Evolutionary conservation across 2,797 vertebrate species (phyloP).

Genomic region (Babyrousa celebensis): DNA sequence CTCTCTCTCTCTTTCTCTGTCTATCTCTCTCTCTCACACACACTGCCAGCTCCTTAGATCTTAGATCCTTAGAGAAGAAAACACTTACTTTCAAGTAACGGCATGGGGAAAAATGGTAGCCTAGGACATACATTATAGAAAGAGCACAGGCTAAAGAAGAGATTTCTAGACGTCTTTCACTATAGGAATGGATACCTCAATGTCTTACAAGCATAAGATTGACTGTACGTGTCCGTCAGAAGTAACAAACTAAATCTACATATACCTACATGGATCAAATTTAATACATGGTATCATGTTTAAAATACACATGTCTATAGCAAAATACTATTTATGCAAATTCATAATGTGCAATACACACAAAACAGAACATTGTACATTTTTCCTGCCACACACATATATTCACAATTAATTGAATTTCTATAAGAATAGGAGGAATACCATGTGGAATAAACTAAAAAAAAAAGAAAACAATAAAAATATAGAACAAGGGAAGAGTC

Average conservation of each 20-base stretch:
- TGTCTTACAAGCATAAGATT: not conserved
- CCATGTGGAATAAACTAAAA: not conserved
- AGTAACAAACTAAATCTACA: not conserved
- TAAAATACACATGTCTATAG: not conserved
- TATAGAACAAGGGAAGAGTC: not conserved
- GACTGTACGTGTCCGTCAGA: not conserved
- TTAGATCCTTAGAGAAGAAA: not conserved
- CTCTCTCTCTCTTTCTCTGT: not conserved
- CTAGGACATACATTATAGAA: not conserved
- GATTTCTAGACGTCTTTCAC: not conserved
- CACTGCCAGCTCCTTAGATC: not conserved
- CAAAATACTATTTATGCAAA: not conserved
- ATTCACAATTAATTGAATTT: not conserved
- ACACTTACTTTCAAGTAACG: not conserved
- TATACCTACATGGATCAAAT: not conserved
- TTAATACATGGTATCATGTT: not conserved
- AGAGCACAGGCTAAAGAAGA: not conserved
- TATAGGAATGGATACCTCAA: not conserved
- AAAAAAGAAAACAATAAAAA: not conserved
- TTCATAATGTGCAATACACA: not conserved
- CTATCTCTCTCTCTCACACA: not conserved
- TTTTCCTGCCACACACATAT: not conserved
- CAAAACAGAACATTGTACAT: not conserved
- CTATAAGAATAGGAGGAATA: not conserved
- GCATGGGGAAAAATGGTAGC: not conserved